Conservation (phyloP, 2,888 invertebrate genomes). For the Altica lythri region DNA sequence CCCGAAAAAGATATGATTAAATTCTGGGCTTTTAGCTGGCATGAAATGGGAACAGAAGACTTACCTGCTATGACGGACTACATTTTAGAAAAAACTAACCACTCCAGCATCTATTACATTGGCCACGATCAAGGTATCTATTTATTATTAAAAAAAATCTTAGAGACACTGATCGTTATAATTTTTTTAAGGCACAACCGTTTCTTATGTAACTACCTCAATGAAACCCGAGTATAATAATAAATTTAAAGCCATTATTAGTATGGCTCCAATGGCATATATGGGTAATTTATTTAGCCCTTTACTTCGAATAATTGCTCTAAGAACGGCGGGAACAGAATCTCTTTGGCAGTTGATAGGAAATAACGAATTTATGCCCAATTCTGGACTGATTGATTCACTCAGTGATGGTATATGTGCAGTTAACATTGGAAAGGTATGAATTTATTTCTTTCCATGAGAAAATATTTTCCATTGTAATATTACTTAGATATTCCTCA, state of each 20-base stretch:
- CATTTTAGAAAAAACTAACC: not conserved
- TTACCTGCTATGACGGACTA: not conserved
- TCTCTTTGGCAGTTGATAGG: constrained; percentile 51
- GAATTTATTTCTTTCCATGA: too few relatives aligned
- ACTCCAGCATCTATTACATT: not conserved
- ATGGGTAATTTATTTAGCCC: constrained; percentile 60
- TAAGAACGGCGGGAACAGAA: constrained; percentile 37
- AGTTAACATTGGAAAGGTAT: constrained; percentile 10
- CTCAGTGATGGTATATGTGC: constrained; percentile 18
- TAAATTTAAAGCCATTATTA: constrained; percentile 69
- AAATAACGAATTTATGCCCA: constrained; percentile 66
- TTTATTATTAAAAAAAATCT: too few relatives aligned
- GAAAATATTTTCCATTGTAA: too few relatives aligned
- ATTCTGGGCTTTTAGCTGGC: not conserved
- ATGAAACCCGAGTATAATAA: constrained; percentile 68
- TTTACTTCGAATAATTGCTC: constrained; percentile 42
- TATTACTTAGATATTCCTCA: too few relatives aligned
- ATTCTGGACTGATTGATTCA: constrained; percentile 56
- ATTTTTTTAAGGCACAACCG: constrained; percentile 59
- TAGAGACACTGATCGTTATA: too few relatives aligned
- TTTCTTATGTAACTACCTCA: constrained; percentile 71
- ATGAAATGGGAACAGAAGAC: not conserved
- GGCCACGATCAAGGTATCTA: not conserved
- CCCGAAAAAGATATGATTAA: not conserved
- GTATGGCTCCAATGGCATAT: constrained; percentile 72